Percentiles rank a stretch among this genome's conserved stretches.
Evolutionary conservation across 2,797 vertebrate genomes (phyloP).

Genomic region (Nyctibius grandis): DNA sequence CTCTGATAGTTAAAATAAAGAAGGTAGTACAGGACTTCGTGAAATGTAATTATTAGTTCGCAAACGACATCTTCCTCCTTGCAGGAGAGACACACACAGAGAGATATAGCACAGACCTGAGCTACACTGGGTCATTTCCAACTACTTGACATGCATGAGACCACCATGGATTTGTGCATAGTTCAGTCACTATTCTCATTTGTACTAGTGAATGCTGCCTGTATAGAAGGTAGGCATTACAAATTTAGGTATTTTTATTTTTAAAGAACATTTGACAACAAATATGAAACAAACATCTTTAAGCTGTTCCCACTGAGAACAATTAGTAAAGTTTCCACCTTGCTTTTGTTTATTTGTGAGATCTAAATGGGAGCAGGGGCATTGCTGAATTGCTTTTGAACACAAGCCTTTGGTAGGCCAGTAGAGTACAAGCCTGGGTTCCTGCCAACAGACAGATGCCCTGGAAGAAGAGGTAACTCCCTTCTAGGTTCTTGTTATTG

Average conservation of each 20-base stretch:
- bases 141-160: background rate
- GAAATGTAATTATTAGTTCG: background rate
- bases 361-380: background rate
- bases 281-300: background rate
- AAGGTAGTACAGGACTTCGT: background rate
- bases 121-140: background rate
- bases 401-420: background rate
- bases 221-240: background rate
- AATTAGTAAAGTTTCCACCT: background rate
- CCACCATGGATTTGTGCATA: background rate
- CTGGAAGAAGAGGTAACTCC: background rate
- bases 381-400: background rate
- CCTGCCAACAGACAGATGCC: background rate
- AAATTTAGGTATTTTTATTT: background rate
- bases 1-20: background rate
- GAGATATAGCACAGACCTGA: rapidly evolving
- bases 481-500: background rate
- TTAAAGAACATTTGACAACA: background rate
- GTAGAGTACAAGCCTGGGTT: background rate
- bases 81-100: background rate
- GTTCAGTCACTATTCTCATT: background rate
- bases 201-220: background rate
- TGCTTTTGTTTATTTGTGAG: background rate
- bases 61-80: background rate
- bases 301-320: background rate